Evolutionary conservation across 2,797 vertebrate species (phyloP), one percentile per base, ranked within the genome.

Genomic region (Poeciliopsis turneri): DNA sequence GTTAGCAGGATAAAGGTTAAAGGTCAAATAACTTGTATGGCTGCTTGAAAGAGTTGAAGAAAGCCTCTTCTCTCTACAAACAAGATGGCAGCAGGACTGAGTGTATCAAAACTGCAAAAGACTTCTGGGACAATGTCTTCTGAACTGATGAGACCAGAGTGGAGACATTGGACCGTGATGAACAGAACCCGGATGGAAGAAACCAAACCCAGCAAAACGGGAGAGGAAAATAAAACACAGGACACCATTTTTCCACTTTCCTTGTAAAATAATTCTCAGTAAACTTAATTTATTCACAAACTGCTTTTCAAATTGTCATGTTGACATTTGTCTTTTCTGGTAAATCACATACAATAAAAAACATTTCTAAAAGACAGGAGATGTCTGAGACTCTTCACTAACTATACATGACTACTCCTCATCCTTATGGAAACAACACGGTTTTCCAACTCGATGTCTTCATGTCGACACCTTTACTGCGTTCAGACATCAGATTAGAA

Each of bases 261-360:
- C 89, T 94, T 95, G 93, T 94, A 95, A 96, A 95, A 95, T 95
- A 95, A 95, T 95, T 95, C 94, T 95, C 94, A 95, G 95, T 95
- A 95, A 95, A 95, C 94, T 95, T 95, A 92, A 96, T 96, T 96
- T 96, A 95, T 96, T 95, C 94, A 96, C 94, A 96, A 96, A 96
- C 95, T 89, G 93, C 90, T 93, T 94, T 90, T 93, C 92, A 95
- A 94, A 93, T 94, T 89, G 84, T 86, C 91, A 89, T 76, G 84
- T 82, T 77, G 82, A 91, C 86, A 86, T 92, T 55, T 81, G 74
- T 61, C 25, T 75, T 55, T 43, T 75, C 84, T 93, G 89, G 81
- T 91, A 72, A 91, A 94, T 95, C 95, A 95, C 93, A 93, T 95
- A 95, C 92, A 94, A 95, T 94, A 93, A 94, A 94, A 94, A 95